Conservation (phyloP, 2,113 vertebrate species). For the Vireo altiloquus region DNA sequence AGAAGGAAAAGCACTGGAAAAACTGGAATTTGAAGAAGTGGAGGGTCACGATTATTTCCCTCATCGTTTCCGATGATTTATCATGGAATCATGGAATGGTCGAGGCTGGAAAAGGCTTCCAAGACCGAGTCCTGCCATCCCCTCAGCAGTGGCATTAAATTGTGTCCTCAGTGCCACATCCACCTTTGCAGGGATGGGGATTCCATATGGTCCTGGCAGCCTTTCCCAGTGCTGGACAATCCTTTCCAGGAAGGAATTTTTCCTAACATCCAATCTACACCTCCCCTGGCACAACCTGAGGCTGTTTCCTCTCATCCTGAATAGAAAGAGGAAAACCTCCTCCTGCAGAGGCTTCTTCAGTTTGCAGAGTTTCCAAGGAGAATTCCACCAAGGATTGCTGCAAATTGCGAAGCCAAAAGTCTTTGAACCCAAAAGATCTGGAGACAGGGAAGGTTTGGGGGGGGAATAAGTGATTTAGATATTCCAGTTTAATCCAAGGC, state of each 20-base stretch:
- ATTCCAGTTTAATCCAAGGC: background rate
- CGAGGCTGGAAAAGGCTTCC: background rate
- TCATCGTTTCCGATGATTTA: background rate
- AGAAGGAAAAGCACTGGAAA: background rate
- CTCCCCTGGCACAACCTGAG: background rate
- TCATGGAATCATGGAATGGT: background rate
- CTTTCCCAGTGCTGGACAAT: background rate
- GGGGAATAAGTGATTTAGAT: background rate
- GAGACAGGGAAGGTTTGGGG: background rate
- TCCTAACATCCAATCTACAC: background rate
- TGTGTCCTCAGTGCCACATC: background rate
- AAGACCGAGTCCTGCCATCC: rapidly evolving
- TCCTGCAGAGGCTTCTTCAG: background rate
- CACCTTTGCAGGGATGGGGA: background rate
- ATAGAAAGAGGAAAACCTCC: background rate
- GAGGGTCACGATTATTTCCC: background rate
- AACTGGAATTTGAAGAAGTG: background rate
- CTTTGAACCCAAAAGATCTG: background rate
- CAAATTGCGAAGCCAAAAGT: rapidly evolving
- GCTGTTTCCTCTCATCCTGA: background rate
- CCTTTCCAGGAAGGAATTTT: background rate
- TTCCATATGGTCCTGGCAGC: background rate
- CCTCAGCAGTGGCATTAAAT: rapidly evolving
- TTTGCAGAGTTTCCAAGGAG: background rate
- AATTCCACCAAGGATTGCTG: background rate